Evolutionary conservation across 2,888 invertebrate species (phyloP).

Genomic region (Ariolimax columbianus): DNA sequence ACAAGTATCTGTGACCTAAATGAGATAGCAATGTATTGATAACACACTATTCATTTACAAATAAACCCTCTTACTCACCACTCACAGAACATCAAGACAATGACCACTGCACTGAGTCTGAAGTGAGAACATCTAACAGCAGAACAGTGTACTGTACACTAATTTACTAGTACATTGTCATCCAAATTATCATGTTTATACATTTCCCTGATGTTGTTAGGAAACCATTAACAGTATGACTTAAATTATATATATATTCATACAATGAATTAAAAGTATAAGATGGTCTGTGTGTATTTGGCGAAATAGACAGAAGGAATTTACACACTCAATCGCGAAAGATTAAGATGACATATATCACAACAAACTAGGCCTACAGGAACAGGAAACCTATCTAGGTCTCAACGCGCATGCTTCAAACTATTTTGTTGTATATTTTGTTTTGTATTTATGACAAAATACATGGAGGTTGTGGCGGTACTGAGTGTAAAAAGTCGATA

Average conservation of each 20-base stretch:
- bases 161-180: no score
- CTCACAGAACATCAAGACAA: no score
- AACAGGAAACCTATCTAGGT: not conserved
- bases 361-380: constrained; percentile 21
- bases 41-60: no score
- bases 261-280: not conserved
- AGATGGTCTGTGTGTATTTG: not conserved
- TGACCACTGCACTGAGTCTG: no score
- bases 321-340: not conserved
- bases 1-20: no score
- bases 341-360: not conserved
- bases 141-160: no score
- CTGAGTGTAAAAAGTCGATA: no score
- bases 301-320: not conserved
- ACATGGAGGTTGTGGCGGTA: no score
- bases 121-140: no score
- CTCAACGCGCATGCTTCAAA: constrained; percentile 2
- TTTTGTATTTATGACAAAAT: no score
- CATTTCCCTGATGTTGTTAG: not conserved
- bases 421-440: not conserved
- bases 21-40: no score
- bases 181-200: not conserved
- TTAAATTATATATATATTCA: not conserved
- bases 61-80: no score
- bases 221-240: not conserved